A percentile compares a stretch with the other conserved stretches of the same genome.
Conservation (phyloP, 2,888 invertebrate species). For the Drepanosiphum platanoidis region DNA sequence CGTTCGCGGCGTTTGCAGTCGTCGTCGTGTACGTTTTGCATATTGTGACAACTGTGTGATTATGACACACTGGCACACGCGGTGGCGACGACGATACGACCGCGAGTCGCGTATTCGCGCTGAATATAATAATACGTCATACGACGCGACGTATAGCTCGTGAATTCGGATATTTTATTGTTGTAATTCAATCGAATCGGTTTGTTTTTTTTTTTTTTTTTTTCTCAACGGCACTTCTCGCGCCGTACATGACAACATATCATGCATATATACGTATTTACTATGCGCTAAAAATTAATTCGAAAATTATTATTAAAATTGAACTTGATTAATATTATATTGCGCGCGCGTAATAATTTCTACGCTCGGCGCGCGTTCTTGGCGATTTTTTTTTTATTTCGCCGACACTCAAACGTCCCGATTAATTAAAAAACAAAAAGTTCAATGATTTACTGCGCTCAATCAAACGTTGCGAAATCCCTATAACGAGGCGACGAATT, state of each 20-base stretch:
- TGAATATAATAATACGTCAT: no score
- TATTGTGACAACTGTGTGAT: no score
- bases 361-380: no score
- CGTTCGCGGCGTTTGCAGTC: not conserved
- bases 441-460: constrained; percentile 1
- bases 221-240: no score
- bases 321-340: constrained; percentile 24
- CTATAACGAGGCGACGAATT: constrained; percentile 12
- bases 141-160: no score
- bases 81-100: not conserved
- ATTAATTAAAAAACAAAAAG: constrained; percentile 17
- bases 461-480: constrained; percentile 10
- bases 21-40: not conserved
- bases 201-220: not conserved
- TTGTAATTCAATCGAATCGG: constrained; percentile 25
- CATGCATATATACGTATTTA: no score
- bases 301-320: no score
- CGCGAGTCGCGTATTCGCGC: not conserved
- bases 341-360: no score
- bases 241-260: no score
- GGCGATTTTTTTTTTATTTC: not conserved
- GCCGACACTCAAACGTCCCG: not conserved
- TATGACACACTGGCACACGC: no score
- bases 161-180: not conserved
- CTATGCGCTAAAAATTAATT: no score